Base-by-base conservation (phyloP, 2,113 vertebrate species). In the Cichladusa arquata region DNA sequence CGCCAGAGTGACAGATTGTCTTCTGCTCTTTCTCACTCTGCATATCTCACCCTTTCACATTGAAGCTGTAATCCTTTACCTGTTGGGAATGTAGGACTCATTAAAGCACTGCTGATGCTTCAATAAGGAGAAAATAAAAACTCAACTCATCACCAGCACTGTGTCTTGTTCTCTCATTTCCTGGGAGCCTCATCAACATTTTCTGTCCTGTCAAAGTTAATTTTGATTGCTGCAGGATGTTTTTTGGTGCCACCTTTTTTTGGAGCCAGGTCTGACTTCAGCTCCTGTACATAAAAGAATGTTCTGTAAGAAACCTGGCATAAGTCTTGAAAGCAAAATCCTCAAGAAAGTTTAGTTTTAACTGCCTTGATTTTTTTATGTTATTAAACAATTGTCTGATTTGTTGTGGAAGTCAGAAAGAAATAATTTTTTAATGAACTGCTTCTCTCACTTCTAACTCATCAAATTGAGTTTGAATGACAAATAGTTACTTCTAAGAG, bases 21-120 rank as follows among this genome's bases (percentile, higher is more conserved):
- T 81, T 83, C 92, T 95, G 93, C 66, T 86, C 90, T 88, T 90
- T 34, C 94, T 96, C 86, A 88, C 50, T 36, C 42, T 28, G 23
- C n/a, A 65, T 14, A 42, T 36, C 62, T 77, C 77, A 92, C 65
- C 93, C 72, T 29, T 44, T 38, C 25, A 38, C 25, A 15, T 0
- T 19, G n/a, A 62, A 12, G 38, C 17, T 83, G 79, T 78, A 74
- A 77, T 53, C 48, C 66, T 83, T 54, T 24, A 64, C 44, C 64
- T 64, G 14, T 23, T 19, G 25, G 78, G 58, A 50, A 56, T n/a
- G 81, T 20, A 29, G 42, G 5, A 62, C 29, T 45, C 44, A 45
- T 45, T 45, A 45, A 45, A 45, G 9, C 44, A 45, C 19, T 58
- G 57, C 58, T 58, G 16, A 7, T 38, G 31, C 13, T 82, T 74